A percentile compares a stretch with the other conserved stretches of the same genome.
phyloP scores from a whole-genome alignment of 2,113 vertebrate genomes.

The Amphiprion ocellaris region DNA sequence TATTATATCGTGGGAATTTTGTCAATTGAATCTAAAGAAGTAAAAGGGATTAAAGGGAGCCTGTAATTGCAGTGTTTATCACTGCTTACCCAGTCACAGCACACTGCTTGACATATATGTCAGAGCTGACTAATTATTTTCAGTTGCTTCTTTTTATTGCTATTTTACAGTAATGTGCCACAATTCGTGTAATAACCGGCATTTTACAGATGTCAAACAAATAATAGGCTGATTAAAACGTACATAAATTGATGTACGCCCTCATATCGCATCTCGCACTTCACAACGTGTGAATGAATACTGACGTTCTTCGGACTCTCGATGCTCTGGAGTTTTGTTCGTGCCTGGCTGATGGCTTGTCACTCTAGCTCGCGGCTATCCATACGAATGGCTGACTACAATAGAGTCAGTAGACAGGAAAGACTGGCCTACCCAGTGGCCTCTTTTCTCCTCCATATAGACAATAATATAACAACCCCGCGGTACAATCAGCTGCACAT shows the following conservation, averaged over 20 bases:
- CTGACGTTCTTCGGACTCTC: conserved; percentile 46
- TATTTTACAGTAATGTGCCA: conserved; percentile 17
- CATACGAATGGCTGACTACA: conserved; percentile 64
- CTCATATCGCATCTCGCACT: neutral
- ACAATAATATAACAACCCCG: conserved; percentile 65
- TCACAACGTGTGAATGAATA: conserved; percentile 49
- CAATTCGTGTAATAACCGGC: conserved; percentile 34
- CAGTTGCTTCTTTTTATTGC: neutral
- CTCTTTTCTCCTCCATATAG: conserved; percentile 66
- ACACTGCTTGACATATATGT: conserved; percentile 46
- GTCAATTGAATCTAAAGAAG: conserved; percentile 58
- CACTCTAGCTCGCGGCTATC: conserved; percentile 63
- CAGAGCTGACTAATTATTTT: conserved; percentile 55
- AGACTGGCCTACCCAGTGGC: conserved; percentile 68
- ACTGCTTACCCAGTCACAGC: conserved; percentile 23
- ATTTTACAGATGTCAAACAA: conserved; percentile 48
- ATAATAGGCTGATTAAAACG: conserved; percentile 49
- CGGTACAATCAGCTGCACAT: conserved; percentile 74
- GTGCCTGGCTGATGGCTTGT: conserved; percentile 56
- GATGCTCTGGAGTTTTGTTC: conserved; percentile 45
- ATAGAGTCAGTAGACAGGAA: conserved; percentile 79
- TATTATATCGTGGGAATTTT: conserved; percentile 52
- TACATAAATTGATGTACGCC: conserved; percentile 21
- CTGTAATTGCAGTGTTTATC: conserved; percentile 52
- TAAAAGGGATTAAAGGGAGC: conserved; percentile 44